Conservation (phyloP, 2,113 vertebrate species). For the Scomber colias region DNA sequence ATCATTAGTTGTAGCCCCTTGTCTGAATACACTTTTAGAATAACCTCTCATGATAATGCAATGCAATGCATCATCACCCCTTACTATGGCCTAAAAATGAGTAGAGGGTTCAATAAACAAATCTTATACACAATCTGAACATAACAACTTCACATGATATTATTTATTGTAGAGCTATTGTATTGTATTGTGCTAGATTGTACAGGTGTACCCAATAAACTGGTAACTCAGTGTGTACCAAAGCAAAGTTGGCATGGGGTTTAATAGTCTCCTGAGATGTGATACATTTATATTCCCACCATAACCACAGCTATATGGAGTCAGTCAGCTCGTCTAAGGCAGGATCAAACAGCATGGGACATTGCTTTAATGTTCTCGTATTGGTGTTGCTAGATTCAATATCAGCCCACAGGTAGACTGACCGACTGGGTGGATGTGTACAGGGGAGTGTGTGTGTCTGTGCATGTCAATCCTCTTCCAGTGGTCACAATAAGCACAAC, state of each 20-base stretch:
- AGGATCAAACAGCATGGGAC: constrained; percentile 70
- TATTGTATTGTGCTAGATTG: not conserved
- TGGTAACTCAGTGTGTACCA: not conserved
- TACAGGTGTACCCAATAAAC: constrained; percentile 10
- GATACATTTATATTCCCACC: constrained; percentile 63
- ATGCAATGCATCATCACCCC: not conserved
- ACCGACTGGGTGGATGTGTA: not conserved
- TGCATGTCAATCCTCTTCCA: not conserved
- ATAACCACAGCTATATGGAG: constrained; percentile 45
- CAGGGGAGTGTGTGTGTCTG: not conserved
- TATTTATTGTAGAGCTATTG: not conserved
- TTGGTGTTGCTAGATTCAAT: constrained; percentile 51
- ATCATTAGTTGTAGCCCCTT: too few species aligned
- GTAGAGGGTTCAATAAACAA: not conserved
- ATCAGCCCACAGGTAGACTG: constrained; percentile 29
- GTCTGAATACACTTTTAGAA: not conserved
- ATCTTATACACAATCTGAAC: not conserved
- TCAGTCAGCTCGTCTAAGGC: constrained; percentile 42
- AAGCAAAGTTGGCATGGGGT: constrained; percentile 29
- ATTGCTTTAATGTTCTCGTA: constrained; percentile 63
- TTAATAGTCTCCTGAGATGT: constrained; percentile 31
- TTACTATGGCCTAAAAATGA: not conserved
- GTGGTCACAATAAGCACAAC: constrained; percentile 21
- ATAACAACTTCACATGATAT: not conserved
- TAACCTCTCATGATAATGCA: not conserved